phyloP scores from a whole-genome alignment of 2,888 invertebrate species.

The Amphipoea oculea region DNA sequence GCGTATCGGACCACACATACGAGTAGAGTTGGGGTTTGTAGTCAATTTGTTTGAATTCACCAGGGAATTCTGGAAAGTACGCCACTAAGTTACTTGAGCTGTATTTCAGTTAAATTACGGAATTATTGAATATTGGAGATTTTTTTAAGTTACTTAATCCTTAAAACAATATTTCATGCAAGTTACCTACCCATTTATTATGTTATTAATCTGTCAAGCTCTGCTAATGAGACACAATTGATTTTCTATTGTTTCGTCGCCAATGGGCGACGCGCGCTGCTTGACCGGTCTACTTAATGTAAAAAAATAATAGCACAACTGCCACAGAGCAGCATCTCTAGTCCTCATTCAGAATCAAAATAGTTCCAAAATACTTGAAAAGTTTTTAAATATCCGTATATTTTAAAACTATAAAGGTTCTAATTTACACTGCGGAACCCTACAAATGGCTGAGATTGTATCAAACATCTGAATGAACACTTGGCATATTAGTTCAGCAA shows the following conservation, averaged over 20 bases:
- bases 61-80: too few species aligned
- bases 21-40: neutral
- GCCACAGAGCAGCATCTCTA: neutral
- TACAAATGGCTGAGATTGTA: constrained; percentile 29
- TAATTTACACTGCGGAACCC: neutral
- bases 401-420: neutral
- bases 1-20: constrained; percentile 13
- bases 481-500: constrained; percentile 45
- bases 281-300: too few species aligned
- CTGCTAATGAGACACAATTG: too few species aligned
- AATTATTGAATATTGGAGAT: neutral
- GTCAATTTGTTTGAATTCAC: constrained; percentile 2
- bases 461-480: constrained; percentile 19
- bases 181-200: neutral
- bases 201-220: neutral
- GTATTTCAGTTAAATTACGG: neutral
- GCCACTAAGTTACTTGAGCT: too few species aligned
- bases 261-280: too few species aligned
- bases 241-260: too few species aligned
- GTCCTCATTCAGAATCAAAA: neutral
- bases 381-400: neutral
- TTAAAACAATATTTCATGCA: neutral
- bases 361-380: too few species aligned
- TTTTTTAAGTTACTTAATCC: neutral
- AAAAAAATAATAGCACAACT: neutral